These are phyloP conservation scores for Sula dactylatra DNA, from an alignment of 2,113 vertebrate genomes.

Conservation along the genomic window DNA sequence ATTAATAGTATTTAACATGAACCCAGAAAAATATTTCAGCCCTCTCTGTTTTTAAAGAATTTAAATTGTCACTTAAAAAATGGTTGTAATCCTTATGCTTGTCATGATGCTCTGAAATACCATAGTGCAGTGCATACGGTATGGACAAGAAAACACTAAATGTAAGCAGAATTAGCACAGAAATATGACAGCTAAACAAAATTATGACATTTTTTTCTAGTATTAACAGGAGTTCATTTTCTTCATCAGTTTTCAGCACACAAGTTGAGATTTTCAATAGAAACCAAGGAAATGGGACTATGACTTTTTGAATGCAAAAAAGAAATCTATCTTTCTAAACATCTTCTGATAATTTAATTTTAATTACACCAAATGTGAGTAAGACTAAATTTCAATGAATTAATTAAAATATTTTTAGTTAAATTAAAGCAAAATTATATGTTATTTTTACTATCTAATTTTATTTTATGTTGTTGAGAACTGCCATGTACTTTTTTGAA, in stretches of 20 bases:
- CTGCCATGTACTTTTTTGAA: constrained; percentile 61
- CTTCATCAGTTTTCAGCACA: neutral
- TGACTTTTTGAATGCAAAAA: neutral
- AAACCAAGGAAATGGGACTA: neutral
- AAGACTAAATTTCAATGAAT: neutral
- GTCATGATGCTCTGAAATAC: neutral
- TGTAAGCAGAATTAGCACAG: neutral
- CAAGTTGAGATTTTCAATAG: neutral
- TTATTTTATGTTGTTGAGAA: constrained; percentile 27
- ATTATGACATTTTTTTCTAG: neutral
- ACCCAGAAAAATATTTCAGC: neutral
- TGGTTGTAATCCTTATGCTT: neutral
- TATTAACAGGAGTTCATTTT: neutral
- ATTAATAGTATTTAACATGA: neutral
- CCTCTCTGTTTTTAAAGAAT: constrained; percentile 22
- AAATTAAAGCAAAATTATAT: neutral
- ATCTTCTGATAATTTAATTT: neutral
- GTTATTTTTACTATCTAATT: constrained; percentile 44
- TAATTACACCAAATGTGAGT: neutral
- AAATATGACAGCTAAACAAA: neutral
- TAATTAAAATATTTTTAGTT: neutral
- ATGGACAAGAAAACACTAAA: neutral
- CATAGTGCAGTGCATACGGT: neutral
- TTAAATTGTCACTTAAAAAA: neutral
- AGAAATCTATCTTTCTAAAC: neutral